Percentiles rank a stretch among this genome's conserved stretches.
Evolutionary conservation across 2,113 vertebrate genomes (phyloP).

Genomic region (Enhydra lutris): DNA sequence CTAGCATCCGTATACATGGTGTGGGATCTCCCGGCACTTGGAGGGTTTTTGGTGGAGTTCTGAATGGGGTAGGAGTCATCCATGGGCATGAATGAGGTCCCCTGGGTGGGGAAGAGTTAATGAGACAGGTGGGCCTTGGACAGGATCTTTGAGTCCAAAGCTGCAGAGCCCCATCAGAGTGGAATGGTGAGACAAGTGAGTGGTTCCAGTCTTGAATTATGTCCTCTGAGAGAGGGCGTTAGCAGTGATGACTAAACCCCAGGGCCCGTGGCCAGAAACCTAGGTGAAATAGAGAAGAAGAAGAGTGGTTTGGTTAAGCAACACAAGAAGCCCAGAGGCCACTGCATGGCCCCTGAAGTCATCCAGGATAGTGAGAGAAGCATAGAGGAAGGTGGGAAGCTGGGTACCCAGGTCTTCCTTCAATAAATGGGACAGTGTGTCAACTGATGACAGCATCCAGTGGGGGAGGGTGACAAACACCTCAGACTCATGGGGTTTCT

Average conservation of each 20-base stretch:
- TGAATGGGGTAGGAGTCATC: neutral
- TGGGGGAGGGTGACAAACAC: neutral
- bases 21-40: neutral
- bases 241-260: neutral
- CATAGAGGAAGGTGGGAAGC: neutral
- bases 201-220: neutral
- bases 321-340: neutral
- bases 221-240: neutral
- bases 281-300: neutral
- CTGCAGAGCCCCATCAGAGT: neutral
- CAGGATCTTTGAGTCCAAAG: neutral
- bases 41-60: neutral
- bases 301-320: neutral
- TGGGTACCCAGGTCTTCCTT: neutral
- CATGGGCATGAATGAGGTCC: neutral
- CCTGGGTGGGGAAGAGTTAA: neutral
- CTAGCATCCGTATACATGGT: neutral
- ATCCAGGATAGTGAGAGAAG: neutral
- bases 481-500: neutral
- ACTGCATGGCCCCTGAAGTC: neutral
- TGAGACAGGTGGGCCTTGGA: neutral
- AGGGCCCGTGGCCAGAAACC: neutral
- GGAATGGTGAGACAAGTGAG: neutral
- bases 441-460: accelerated
- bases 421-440: neutral